These are phyloP conservation scores for Tenthredo amoena DNA, from an alignment of 2,888 invertebrate genomes.

Conservation along the genomic window DNA sequence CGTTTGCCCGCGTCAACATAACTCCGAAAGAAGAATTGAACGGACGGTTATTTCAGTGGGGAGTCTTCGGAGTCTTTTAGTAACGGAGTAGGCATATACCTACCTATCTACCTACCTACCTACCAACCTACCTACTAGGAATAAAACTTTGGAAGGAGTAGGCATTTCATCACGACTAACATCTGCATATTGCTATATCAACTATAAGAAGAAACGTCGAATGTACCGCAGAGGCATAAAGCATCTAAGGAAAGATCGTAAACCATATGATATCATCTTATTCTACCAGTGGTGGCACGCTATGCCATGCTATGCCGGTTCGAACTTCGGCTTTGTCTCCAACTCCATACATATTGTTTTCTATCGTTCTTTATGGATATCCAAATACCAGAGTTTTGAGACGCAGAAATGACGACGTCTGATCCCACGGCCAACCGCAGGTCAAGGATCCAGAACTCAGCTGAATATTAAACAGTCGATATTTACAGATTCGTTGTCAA, in stretches of 20 bases:
- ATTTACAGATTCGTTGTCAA: constrained; percentile 6
- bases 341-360: constrained; percentile 67
- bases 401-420: neutral
- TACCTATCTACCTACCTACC: neutral
- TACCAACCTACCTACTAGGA: constrained; percentile 5
- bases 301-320: neutral
- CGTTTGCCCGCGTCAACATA: constrained; percentile 44
- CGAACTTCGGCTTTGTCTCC: constrained; percentile 6
- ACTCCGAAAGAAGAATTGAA: constrained; percentile 47
- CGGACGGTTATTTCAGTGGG: constrained; percentile 3
- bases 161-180: constrained; percentile 68
- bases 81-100: neutral
- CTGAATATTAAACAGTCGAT: constrained; percentile 10
- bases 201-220: constrained; percentile 59
- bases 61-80: constrained; percentile 5
- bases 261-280: constrained; percentile 74
- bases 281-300: neutral
- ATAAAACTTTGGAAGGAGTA: neutral
- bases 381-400: constrained; percentile 9
- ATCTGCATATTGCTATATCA: constrained; percentile 68
- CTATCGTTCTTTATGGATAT: constrained; percentile 64
- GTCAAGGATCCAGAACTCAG: constrained; percentile 1
- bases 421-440: constrained; percentile 2
- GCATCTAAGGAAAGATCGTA: constrained; percentile 71
- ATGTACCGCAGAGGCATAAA: constrained; percentile 65